These are phyloP conservation scores for Acanthurus tractus DNA, from an alignment of 2,797 vertebrate genomes.

Conservation along the genomic window DNA sequence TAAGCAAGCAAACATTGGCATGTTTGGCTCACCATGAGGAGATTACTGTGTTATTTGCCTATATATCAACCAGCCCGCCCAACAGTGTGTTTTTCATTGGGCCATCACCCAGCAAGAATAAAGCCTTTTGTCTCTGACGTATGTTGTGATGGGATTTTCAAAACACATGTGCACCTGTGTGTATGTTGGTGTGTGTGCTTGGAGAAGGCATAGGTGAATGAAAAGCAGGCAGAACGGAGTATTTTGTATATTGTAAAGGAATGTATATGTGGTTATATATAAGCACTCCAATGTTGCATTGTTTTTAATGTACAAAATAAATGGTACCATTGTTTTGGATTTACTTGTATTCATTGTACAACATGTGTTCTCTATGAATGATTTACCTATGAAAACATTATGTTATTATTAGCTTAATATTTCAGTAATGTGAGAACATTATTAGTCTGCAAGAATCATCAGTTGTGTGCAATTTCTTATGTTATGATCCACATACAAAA, in stretches of 20 bases:
- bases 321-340: not conserved
- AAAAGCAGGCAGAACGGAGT: not conserved
- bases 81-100: conserved; percentile 53
- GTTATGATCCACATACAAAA: too few species aligned
- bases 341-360: not conserved
- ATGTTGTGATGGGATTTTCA: conserved; percentile 29
- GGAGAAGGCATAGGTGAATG: not conserved
- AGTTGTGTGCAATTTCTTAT: too few species aligned
- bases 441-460: not conserved
- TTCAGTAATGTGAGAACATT: not conserved
- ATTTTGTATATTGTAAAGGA: not conserved
- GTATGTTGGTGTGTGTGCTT: conserved; percentile 8
- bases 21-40: conserved; percentile 66
- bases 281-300: not conserved
- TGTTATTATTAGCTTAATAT: not conserved
- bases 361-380: not conserved
- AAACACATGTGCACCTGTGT: conserved; percentile 39
- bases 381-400: not conserved
- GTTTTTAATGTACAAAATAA: not conserved
- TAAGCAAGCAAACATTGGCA: conserved; percentile 78
- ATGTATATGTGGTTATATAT: not conserved
- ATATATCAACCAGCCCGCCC: conserved; percentile 66
- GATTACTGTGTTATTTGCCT: conserved; percentile 77
- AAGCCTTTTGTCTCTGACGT: conserved; percentile 38
- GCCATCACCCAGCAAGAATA: conserved; percentile 48